Evolutionary conservation across 2,113 vertebrate genomes (phyloP).

Genomic region (Solea senegalensis): DNA sequence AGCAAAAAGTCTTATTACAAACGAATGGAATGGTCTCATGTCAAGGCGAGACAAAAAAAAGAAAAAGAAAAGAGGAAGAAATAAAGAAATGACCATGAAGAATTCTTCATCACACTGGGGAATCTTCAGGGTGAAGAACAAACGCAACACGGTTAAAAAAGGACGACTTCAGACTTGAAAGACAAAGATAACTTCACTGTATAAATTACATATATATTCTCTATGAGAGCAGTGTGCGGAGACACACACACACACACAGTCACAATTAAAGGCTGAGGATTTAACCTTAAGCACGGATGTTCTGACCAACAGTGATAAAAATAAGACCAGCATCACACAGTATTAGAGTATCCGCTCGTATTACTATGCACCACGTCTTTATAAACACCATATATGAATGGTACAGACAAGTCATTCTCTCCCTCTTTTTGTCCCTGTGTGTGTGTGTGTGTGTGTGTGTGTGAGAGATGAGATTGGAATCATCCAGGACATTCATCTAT

Average conservation of each 20-base stretch:
- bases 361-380: conserved; percentile 54
- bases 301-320: conserved; percentile 20
- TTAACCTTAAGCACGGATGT: conserved; percentile 53
- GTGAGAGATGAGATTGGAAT: conserved; percentile 70
- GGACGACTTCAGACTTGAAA: conserved; percentile 41
- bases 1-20: background rate
- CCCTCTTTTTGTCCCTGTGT: conserved; percentile 6
- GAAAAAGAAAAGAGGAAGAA: background rate
- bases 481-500: conserved; percentile 74
- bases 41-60: background rate
- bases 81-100: background rate
- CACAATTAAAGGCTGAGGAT: conserved; percentile 44
- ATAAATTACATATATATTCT: conserved; percentile 34
- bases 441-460: conserved; percentile 17
- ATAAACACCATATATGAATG: conserved; percentile 65
- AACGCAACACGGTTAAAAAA: conserved; percentile 21
- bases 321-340: conserved; percentile 13
- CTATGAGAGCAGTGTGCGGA: conserved; percentile 20
- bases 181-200: conserved; percentile 22
- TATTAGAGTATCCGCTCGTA: conserved; percentile 30
- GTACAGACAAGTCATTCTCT: conserved; percentile 29
- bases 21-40: conserved; percentile 31
- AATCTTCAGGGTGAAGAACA: conserved; percentile 38
- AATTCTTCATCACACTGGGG: conserved; percentile 34
- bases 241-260: conserved; percentile 30